Evolutionary conservation across 2,113 vertebrate genomes (phyloP).

Genomic region (Dasyornis broadbenti): DNA sequence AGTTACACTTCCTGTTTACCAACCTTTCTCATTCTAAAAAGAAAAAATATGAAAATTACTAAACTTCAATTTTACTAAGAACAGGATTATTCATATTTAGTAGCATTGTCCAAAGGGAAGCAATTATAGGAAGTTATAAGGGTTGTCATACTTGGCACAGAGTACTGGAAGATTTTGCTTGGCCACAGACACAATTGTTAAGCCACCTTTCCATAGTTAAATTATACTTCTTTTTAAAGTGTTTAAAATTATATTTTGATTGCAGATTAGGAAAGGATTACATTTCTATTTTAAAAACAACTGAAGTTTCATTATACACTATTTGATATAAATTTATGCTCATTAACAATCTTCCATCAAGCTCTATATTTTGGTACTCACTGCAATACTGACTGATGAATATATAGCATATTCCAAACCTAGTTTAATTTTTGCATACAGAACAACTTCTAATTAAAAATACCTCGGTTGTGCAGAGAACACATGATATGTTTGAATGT

Average conservation of each 20-base stretch:
- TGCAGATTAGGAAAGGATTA: not conserved
- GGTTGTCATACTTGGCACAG: not conserved
- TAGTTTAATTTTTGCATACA: not conserved
- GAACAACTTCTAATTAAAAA: not conserved
- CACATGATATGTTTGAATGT: not conserved
- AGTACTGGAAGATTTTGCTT: not conserved
- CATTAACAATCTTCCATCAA: not conserved
- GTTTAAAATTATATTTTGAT: not conserved
- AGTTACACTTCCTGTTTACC: not conserved
- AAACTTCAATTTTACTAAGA: not conserved
- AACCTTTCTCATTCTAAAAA: not conserved
- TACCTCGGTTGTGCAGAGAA: not conserved
- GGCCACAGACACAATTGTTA: not conserved
- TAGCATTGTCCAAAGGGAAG: not conserved
- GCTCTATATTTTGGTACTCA: not conserved
- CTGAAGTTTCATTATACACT: not conserved
- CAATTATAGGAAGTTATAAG: not conserved
- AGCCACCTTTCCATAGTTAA: not conserved
- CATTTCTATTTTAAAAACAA: not conserved
- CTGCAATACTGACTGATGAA: not conserved
- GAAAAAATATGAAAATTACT: not conserved
- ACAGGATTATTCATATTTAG: not conserved
- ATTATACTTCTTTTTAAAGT: accelerated
- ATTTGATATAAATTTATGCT: not conserved
- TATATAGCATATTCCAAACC: not conserved